These are phyloP conservation scores for Verasper variegatus DNA, from an alignment of 2,113 vertebrate genomes.

Conservation along the genomic window DNA sequence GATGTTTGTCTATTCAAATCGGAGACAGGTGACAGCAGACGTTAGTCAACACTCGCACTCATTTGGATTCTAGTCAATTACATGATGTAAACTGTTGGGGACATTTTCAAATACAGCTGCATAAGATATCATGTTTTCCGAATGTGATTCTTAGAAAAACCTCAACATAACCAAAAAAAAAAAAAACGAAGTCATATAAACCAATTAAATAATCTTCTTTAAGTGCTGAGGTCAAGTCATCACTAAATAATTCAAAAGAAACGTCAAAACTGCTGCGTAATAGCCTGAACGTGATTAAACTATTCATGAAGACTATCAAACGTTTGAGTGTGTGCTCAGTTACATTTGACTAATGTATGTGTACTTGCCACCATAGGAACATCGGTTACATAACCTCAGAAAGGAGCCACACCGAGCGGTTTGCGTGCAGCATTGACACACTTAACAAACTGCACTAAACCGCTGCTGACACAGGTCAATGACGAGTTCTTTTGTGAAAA, in stretches of 20 bases:
- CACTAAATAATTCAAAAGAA: background rate
- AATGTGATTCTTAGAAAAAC: too few relatives aligned
- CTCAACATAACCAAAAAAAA: too few relatives aligned
- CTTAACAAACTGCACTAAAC: too few relatives aligned
- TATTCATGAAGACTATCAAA: background rate
- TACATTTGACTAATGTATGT: background rate
- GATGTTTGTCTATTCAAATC: slow-evolving; percentile 29
- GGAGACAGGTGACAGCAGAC: background rate
- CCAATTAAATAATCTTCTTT: background rate
- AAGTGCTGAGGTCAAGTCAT: background rate
- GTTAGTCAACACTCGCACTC: background rate
- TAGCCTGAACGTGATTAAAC: background rate
- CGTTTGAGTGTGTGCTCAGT: background rate
- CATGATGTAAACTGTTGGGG: background rate
- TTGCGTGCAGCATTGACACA: too few relatives aligned
- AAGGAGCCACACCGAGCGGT: background rate
- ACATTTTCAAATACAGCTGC: background rate
- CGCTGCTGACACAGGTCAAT: too few relatives aligned
- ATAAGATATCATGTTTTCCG: too few relatives aligned
- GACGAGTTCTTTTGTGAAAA: background rate
- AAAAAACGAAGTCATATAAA: background rate
- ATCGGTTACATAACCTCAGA: background rate
- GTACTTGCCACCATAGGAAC: background rate
- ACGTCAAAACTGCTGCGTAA: background rate
- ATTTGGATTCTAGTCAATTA: slow-evolving; percentile 4